Evolutionary conservation across 2,888 invertebrate genomes (phyloP).

Genomic region (Baccha elongata): DNA sequence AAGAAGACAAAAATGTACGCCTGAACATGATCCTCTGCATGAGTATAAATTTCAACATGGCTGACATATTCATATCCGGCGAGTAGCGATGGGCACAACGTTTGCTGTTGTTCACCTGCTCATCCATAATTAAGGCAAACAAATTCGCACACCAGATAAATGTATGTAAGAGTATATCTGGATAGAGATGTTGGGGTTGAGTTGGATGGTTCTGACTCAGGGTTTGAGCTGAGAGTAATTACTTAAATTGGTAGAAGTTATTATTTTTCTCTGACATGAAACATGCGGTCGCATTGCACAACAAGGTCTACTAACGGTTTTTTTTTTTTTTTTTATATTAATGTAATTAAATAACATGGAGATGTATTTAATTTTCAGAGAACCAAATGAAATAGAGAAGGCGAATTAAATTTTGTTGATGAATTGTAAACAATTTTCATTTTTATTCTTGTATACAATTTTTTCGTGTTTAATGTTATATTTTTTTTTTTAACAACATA

Average conservation of each 20-base stretch:
- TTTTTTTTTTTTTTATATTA: conserved; percentile 8
- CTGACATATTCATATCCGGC: conserved; percentile 20
- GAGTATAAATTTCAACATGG: conserved; percentile 15
- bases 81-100: conserved; percentile 27
- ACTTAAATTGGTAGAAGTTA: conserved; percentile 63
- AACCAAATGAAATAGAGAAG: background rate
- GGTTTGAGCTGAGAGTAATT: conserved; percentile 24
- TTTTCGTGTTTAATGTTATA: background rate
- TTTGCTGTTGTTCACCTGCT: conserved; percentile 49
- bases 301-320: background rate
- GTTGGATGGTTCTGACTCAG: background rate
- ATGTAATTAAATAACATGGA: conserved; percentile 29
- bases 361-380: background rate
- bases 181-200: background rate
- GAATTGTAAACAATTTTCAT: background rate
- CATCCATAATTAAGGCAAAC: conserved; percentile 58
- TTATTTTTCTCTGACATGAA: conserved; percentile 57
- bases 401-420: background rate
- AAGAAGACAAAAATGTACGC: conserved; percentile 31
- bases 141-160: conserved; percentile 24
- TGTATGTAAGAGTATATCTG: too few relatives aligned
- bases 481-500: background rate
- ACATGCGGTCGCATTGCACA: conserved; percentile 24
- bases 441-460: background rate
- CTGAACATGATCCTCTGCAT: background rate